These are phyloP conservation scores for Netelia fuscicornis DNA, from an alignment of 2,888 invertebrate genomes.

Conservation along the genomic window DNA sequence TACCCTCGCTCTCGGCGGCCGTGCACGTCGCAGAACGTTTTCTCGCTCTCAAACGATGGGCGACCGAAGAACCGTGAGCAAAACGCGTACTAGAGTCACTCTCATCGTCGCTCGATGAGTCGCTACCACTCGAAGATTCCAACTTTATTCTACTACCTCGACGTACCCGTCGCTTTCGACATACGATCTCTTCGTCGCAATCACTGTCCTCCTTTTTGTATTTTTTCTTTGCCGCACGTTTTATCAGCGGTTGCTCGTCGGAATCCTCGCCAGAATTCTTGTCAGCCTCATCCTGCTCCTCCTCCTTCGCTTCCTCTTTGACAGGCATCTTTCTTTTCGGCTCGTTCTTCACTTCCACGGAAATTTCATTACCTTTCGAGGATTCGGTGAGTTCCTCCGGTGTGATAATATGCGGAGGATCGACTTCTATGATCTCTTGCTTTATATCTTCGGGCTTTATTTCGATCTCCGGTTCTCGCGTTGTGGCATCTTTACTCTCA, in stretches of 20 bases:
- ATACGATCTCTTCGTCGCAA: slow-evolving; percentile 76
- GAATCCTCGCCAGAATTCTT: slow-evolving; percentile 78
- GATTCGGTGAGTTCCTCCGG: slow-evolving; percentile 69
- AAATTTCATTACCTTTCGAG: slow-evolving; percentile 73
- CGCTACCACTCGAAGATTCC: slow-evolving; percentile 81
- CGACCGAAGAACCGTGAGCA: slow-evolving; percentile 79
- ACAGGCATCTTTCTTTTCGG: slow-evolving; percentile 55
- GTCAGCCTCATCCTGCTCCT: slow-evolving; percentile 63
- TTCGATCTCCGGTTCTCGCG: slow-evolving; percentile 3
- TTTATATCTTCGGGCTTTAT: slow-evolving; percentile 73
- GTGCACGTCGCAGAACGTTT: slow-evolving; percentile 78
- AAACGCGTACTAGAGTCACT: slow-evolving; percentile 77
- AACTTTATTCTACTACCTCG: slow-evolving; percentile 81
- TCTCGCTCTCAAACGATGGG: slow-evolving; percentile 80
- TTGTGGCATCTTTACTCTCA: slow-evolving; percentile 57
- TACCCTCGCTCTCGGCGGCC: slow-evolving; percentile 78
- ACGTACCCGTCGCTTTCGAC: slow-evolving; percentile 78
- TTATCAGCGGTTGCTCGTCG: slow-evolving; percentile 80
- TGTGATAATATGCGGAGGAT: slow-evolving; percentile 67
- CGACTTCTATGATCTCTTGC: slow-evolving; percentile 70
- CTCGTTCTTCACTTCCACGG: slow-evolving; percentile 56
- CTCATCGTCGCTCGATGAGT: slow-evolving; percentile 78
- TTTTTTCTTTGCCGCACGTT: slow-evolving; percentile 76
- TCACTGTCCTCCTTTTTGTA: slow-evolving; percentile 74
- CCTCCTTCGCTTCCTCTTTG: slow-evolving; percentile 70